These are phyloP conservation scores for Standfussiana lucernea DNA, from an alignment of 2,888 invertebrate genomes.

Conservation along the genomic window DNA sequence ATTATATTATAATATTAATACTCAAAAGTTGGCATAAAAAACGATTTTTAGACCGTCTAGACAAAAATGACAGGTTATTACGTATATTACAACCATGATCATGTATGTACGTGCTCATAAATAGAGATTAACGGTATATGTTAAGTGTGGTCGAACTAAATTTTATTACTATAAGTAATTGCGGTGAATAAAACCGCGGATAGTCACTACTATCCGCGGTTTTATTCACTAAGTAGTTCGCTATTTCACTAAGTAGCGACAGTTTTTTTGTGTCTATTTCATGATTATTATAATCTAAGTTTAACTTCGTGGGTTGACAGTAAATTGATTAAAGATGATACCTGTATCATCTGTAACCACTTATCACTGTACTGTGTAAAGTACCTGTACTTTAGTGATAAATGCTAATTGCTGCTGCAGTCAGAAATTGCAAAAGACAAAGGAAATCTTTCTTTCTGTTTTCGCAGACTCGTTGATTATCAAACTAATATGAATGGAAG, in stretches of 20 bases:
- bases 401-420: conserved; percentile 2
- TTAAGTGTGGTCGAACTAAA: conserved; percentile 39
- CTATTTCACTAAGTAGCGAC: no score
- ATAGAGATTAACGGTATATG: conserved; percentile 54
- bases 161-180: conserved; percentile 57
- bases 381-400: background rate
- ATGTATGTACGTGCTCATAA: conserved; percentile 33
- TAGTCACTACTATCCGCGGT: no score
- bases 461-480: background rate
- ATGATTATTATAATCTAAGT: conserved; percentile 1
- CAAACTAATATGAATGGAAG: background rate
- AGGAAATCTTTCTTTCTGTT: no score
- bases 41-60: conserved; percentile 57
- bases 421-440: no score
- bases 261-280: conserved; percentile 6
- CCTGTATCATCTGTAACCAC: no score
- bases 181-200: conserved; percentile 22
- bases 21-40: conserved; percentile 45
- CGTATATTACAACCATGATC: conserved; percentile 39
- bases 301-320: background rate
- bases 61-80: conserved; percentile 59
- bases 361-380: no score
- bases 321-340: no score
- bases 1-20: conserved; percentile 39
- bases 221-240: no score